A percentile compares a stretch with the other conserved stretches of the same genome.
These are phyloP conservation scores for Leucoraja ocellata DNA, from an alignment of 2,797 vertebrate species.

Conservation along the genomic window DNA sequence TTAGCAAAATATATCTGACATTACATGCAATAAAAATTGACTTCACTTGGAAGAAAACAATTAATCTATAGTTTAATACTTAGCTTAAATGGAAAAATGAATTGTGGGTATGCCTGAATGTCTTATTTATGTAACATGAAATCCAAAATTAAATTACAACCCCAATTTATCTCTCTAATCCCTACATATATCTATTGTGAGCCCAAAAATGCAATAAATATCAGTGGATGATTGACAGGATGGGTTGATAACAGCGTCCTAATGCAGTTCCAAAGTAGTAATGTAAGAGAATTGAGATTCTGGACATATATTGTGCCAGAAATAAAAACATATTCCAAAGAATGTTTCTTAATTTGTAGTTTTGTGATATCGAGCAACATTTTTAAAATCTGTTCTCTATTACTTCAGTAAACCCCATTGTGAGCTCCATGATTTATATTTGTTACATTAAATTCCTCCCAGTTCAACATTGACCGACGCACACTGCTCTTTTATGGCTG, in stretches of 20 bases:
- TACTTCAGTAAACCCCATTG: not conserved
- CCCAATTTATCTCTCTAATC: not conserved
- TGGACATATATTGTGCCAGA: not conserved
- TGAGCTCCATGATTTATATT: not conserved
- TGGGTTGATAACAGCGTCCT: not conserved
- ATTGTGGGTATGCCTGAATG: no score
- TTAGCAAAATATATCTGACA: not conserved
- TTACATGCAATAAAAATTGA: not conserved
- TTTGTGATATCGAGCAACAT: not conserved
- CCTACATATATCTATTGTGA: not conserved
- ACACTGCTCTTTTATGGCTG: not conserved
- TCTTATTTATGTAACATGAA: not conserved
- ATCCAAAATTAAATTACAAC: not conserved
- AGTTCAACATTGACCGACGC: not conserved
- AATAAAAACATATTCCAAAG: not conserved
- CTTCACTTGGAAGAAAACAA: not conserved
- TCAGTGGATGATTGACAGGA: not conserved
- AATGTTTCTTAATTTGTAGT: not conserved
- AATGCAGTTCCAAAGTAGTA: not conserved
- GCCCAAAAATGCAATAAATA: not conserved
- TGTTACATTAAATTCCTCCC: not conserved
- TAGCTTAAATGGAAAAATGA: not conserved
- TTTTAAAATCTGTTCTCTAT: not conserved
- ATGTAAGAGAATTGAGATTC: not conserved
- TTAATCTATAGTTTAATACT: not conserved